Percentiles rank a stretch among this genome's conserved stretches.
These are phyloP conservation scores for Phalloptychus januarius DNA, from an alignment of 2,797 vertebrate genomes.

Conservation along the genomic window DNA sequence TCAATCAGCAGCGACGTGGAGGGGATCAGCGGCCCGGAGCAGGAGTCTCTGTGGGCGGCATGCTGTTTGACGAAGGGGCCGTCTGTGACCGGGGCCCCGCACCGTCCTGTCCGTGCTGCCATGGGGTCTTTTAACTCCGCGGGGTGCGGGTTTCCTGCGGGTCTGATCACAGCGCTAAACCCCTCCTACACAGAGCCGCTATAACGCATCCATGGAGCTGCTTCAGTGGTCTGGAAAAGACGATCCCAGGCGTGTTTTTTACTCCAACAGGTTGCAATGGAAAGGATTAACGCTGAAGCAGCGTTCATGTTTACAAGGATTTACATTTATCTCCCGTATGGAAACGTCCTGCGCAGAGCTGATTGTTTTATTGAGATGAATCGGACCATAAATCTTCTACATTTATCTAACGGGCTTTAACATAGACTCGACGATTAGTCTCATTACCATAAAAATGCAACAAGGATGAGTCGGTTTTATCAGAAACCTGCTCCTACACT, in stretches of 20 bases:
- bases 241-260: constrained; percentile 27
- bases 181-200: constrained; percentile 62
- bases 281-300: constrained; percentile 57
- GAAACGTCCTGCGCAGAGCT: not conserved
- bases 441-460: constrained; percentile 48
- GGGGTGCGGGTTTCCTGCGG: constrained; percentile 66
- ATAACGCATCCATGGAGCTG: constrained; percentile 52
- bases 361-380: constrained; percentile 5
- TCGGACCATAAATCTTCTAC: constrained; percentile 49
- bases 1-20: constrained; percentile 74
- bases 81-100: constrained; percentile 37
- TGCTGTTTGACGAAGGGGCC: constrained; percentile 52
- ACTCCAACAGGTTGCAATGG: constrained; percentile 64
- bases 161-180: constrained; percentile 76
- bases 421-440: constrained; percentile 41
- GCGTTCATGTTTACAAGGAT: constrained; percentile 34
- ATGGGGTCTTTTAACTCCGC: constrained; percentile 75
- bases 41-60: constrained; percentile 71
- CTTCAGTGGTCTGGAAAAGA: constrained; percentile 67
- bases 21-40: constrained; percentile 60
- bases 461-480: constrained; percentile 24
- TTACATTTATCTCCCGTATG: not conserved
- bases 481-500: not conserved
- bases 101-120: constrained; percentile 47
- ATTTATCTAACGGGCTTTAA: constrained; percentile 44